phyloP scores from a whole-genome alignment of 2,888 invertebrate species.

The Plagodis pulveraria region DNA sequence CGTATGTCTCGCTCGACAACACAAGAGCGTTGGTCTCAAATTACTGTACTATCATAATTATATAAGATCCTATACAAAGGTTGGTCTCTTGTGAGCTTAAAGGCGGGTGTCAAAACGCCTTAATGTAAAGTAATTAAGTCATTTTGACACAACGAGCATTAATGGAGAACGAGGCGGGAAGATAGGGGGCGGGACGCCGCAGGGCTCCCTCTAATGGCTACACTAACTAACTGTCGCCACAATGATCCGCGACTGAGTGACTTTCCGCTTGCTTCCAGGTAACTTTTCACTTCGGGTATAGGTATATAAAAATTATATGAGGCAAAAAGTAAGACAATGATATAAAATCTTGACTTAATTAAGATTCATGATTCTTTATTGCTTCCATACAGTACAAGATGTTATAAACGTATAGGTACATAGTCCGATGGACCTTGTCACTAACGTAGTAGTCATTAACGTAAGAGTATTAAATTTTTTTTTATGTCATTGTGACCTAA shows the following conservation, averaged over 20 bases:
- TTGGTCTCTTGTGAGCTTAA: conserved; percentile 52
- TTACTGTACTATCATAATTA: too few relatives aligned
- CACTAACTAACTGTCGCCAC: conserved; percentile 75
- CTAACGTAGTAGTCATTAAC: too few relatives aligned
- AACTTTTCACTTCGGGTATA: not conserved
- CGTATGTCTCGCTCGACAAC: too few relatives aligned
- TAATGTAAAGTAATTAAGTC: conserved; percentile 69
- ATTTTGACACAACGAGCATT: conserved; percentile 73
- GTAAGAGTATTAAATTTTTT: too few relatives aligned
- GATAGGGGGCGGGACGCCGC: conserved; percentile 57
- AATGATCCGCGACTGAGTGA: conserved; percentile 48
- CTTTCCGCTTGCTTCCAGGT: conserved; percentile 23
- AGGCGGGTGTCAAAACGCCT: conserved; percentile 61
- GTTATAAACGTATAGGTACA: too few relatives aligned
- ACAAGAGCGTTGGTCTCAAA: too few relatives aligned
- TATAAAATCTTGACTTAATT: not conserved
- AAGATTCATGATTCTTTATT: too few relatives aligned
- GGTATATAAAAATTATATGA: not conserved
- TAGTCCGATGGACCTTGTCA: too few relatives aligned
- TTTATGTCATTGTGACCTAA: too few relatives aligned
- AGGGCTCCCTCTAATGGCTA: conserved; percentile 70
- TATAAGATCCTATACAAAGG: too few relatives aligned
- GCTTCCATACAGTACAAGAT: too few relatives aligned
- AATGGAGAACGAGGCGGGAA: conserved; percentile 64
- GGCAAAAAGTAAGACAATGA: not conserved